These are phyloP conservation scores for Serripes groenlandicus DNA, from an alignment of 2,888 invertebrate genomes.

Conservation along the genomic window DNA sequence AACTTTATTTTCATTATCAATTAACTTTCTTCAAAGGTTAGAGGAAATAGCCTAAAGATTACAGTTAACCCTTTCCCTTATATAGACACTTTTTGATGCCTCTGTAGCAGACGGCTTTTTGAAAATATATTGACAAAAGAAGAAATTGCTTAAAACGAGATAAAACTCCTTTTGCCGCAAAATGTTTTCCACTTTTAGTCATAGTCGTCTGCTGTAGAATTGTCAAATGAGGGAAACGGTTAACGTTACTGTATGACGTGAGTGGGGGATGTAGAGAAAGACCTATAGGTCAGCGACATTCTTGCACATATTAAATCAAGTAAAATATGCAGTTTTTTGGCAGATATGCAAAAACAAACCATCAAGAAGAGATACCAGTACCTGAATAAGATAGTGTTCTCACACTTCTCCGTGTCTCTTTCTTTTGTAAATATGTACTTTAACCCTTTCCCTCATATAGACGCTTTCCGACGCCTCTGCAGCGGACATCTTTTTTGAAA, in stretches of 20 bases:
- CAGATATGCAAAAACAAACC: slow-evolving; percentile 15
- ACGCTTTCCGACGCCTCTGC: no score
- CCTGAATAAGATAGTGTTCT: not conserved
- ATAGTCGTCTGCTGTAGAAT: not conserved
- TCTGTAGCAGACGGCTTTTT: not conserved
- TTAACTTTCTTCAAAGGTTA: no score
- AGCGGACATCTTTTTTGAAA: no score
- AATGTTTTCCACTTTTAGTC: not conserved
- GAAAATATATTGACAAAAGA: not conserved
- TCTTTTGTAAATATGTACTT: not conserved
- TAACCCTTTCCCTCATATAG: no score
- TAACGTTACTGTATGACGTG: no score
- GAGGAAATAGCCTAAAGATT: no score
- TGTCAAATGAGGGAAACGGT: no score
- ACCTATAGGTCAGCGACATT: not conserved
- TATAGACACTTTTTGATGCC: not conserved
- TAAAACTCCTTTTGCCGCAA: not conserved
- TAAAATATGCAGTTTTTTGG: slow-evolving; percentile 13
- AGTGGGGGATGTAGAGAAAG: not conserved
- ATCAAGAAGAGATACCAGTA: not conserved
- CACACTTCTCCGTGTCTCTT: slow-evolving; percentile 1
- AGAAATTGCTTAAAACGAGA: not conserved
- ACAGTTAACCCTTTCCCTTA: not conserved
- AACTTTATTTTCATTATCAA: no score
- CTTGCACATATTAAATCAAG: slow-evolving; percentile 4